These are phyloP conservation scores for Setipinna tenuifilis DNA, from an alignment of 2,797 vertebrate genomes.

Conservation along the genomic window DNA sequence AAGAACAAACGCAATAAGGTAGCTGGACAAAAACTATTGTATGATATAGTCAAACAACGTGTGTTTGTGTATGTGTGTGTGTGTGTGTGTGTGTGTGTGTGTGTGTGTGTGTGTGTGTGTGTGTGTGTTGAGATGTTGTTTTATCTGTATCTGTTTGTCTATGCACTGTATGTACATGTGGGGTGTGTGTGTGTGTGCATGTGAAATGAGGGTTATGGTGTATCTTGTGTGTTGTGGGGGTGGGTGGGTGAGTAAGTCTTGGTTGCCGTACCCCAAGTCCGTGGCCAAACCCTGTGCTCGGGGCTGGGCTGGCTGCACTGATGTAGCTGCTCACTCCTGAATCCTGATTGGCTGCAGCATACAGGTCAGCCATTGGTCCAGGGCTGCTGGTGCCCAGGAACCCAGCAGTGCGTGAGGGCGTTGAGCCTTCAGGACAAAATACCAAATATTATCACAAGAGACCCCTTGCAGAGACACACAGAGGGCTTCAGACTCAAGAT, in stretches of 20 bases:
- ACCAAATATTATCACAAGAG: slow-evolving; percentile 17
- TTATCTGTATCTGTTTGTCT: neutral
- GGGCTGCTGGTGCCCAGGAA: slow-evolving; percentile 97
- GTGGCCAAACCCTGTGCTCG: slow-evolving; percentile 93
- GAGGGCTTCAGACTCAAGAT: neutral
- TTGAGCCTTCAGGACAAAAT: slow-evolving; percentile 77
- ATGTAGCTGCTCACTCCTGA: slow-evolving; percentile 96
- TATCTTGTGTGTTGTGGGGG: no score
- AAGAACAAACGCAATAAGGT: neutral
- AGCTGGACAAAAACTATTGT: no score
- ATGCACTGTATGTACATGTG: neutral
- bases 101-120: neutral
- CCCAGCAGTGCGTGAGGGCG: slow-evolving; percentile 91
- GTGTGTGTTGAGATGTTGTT: neutral
- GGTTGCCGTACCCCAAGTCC: slow-evolving; percentile 88
- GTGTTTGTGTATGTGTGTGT: neutral
- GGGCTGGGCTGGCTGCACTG: slow-evolving; percentile 93
- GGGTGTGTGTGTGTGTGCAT: neutral
- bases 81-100: neutral
- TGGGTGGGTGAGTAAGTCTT: slow-evolving; percentile 9
- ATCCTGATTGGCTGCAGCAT: slow-evolving; percentile 95
- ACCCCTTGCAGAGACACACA: neutral
- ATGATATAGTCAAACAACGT: neutral
- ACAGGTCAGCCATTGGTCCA: slow-evolving; percentile 96
- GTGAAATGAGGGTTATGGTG: neutral